Conservation (phyloP, 2,113 vertebrate genomes). For the Mugil cephalus region DNA sequence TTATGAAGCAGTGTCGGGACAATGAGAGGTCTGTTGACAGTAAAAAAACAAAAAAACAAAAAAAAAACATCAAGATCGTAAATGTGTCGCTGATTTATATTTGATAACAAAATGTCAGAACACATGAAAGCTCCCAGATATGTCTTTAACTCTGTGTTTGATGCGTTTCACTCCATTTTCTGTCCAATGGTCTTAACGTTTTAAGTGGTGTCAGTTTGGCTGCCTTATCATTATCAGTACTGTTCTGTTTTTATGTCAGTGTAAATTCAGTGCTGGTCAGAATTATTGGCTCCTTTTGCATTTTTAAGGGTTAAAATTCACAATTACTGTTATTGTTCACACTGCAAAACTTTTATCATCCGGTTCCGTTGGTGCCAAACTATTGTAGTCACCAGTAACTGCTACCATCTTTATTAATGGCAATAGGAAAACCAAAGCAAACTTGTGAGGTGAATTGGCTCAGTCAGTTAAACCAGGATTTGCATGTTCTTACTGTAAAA, state of each 20-base stretch:
- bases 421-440: constrained; percentile 15
- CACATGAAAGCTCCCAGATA: constrained; percentile 28
- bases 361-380: constrained; percentile 34
- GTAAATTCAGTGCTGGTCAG: constrained; percentile 40
- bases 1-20: background rate
- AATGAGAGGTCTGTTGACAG: background rate
- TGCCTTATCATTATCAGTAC: constrained; percentile 77
- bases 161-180: constrained; percentile 30
- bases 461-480: constrained; percentile 6
- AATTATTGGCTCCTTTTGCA: constrained; percentile 53
- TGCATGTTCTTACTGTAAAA: constrained; percentile 5
- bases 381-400: constrained; percentile 38
- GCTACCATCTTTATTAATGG: background rate
- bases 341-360: constrained; percentile 3
- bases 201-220: constrained; percentile 60
- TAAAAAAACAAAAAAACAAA: background rate
- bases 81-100: constrained; percentile 27
- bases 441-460: constrained; percentile 1
- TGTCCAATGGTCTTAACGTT: constrained; percentile 57
- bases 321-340: too few relatives aligned
- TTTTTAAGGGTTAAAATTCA: constrained; percentile 21
- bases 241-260: constrained; percentile 56
- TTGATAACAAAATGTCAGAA: constrained; percentile 20
- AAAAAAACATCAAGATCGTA: background rate
- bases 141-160: constrained; percentile 30